Evolutionary conservation across 2,113 vertebrate species (phyloP).

Genomic region (Gasterosteus nipponicus): DNA sequence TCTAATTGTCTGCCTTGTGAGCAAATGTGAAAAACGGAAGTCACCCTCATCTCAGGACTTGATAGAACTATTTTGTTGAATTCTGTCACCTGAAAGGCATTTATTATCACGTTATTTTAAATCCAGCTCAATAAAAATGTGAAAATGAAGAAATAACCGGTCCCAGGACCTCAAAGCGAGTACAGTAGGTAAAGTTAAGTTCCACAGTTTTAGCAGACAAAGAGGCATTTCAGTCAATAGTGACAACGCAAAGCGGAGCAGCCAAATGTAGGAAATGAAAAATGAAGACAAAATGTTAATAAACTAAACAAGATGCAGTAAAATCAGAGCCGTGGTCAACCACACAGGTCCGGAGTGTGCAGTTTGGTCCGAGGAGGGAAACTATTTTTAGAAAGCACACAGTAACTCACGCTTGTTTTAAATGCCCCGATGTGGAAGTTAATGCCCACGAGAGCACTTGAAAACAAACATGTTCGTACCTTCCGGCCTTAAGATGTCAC

Average conservation of each 20-base stretch:
- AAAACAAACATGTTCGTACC: constrained; percentile 56
- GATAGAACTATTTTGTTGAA: constrained; percentile 50
- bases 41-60: constrained; percentile 38
- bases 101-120: constrained; percentile 59
- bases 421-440: constrained; percentile 37
- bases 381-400: constrained; percentile 55
- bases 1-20: constrained; percentile 15
- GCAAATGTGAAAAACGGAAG: constrained; percentile 38
- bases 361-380: constrained; percentile 1
- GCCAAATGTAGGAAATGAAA: constrained; percentile 16
- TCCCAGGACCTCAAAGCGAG: constrained; percentile 38
- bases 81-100: constrained; percentile 70
- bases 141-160: constrained; percentile 61
- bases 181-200: constrained; percentile 37
- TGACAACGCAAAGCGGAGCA: constrained; percentile 8
- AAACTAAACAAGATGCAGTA: constrained; percentile 5
- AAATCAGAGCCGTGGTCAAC: constrained; percentile 11
- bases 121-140: constrained; percentile 41
- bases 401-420: constrained; percentile 17
- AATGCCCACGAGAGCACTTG: constrained; percentile 34
- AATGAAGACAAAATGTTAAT: constrained; percentile 11
- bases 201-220: constrained; percentile 25
- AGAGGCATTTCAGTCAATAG: not conserved
- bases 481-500: constrained; percentile 36
- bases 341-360: constrained; percentile 35